Evolutionary conservation across 2,888 invertebrate species (phyloP).

Genomic region (Encarsia formosa): DNA sequence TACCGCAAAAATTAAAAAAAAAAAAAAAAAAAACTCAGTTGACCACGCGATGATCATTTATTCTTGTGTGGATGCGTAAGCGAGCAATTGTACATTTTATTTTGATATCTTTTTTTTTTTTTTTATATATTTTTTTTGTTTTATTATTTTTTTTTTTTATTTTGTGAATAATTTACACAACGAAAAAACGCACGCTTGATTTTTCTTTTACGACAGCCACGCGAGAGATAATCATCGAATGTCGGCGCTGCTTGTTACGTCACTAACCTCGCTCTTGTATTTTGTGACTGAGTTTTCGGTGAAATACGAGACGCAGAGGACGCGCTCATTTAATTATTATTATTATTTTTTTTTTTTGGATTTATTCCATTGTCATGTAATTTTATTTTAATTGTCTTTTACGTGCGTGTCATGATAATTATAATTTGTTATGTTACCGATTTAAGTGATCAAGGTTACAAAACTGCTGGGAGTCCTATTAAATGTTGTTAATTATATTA

Average conservation of each 20-base stretch:
- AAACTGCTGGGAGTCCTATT: constrained; percentile 25
- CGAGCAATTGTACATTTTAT: neutral
- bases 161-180: neutral
- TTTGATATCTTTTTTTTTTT: neutral
- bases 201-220: too few relatives aligned
- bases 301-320: constrained; percentile 16
- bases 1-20: neutral
- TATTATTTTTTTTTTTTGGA: constrained; percentile 1
- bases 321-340: constrained; percentile 1
- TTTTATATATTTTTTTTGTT: neutral
- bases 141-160: neutral
- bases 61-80: constrained; percentile 1
- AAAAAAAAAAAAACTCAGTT: constrained; percentile 5
- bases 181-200: too few relatives aligned
- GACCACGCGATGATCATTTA: constrained; percentile 6
- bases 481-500: constrained; percentile 41
- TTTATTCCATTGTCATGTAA: neutral
- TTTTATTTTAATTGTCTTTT: neutral
- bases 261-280: constrained; percentile 21
- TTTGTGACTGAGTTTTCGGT: constrained; percentile 1
- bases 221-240: constrained; percentile 3
- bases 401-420: neutral
- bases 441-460: neutral
- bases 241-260: neutral
- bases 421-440: neutral